These are phyloP conservation scores for Rhyacophila evoluta DNA, from an alignment of 2,888 invertebrate species.

Conservation along the genomic window DNA sequence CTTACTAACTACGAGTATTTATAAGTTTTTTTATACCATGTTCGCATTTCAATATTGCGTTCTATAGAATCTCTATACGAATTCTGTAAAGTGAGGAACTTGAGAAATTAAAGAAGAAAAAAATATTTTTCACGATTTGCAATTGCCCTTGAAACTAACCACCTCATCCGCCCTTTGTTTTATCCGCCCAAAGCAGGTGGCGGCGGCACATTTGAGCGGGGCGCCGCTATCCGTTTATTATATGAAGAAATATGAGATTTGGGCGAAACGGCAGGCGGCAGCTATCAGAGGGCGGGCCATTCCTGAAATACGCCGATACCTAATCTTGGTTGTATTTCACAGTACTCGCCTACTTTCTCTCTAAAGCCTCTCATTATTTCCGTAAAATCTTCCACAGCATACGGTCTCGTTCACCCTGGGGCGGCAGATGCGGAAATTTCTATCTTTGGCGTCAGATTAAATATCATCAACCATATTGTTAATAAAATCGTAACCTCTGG, in stretches of 20 bases:
- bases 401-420: not conserved
- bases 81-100: too few species aligned
- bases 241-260: constrained; percentile 52
- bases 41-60: too few species aligned
- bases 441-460: not conserved
- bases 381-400: constrained; percentile 6
- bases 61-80: too few species aligned
- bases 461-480: constrained; percentile 14
- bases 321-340: constrained; percentile 50
- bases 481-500: not conserved
- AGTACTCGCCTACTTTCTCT: constrained; percentile 11
- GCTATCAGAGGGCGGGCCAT: constrained; percentile 35
- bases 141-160: not conserved
- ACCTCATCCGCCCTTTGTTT: constrained; percentile 8
- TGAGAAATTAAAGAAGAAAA: too few species aligned
- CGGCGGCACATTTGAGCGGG: not conserved
- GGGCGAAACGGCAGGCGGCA: not conserved
- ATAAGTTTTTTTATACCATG: too few species aligned
- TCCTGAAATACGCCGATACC: constrained; percentile 37
- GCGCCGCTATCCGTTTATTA: constrained; percentile 36
- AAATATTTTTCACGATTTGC: too few species aligned
- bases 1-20: too few species aligned
- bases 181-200: not conserved
- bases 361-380: constrained; percentile 48
- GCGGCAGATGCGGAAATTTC: not conserved